Evolutionary conservation across 1,140 invertebrate species (phyloP), one percentile per base, ranked within the genome.

Genomic region (Drosophila pallidifrons): DNA sequence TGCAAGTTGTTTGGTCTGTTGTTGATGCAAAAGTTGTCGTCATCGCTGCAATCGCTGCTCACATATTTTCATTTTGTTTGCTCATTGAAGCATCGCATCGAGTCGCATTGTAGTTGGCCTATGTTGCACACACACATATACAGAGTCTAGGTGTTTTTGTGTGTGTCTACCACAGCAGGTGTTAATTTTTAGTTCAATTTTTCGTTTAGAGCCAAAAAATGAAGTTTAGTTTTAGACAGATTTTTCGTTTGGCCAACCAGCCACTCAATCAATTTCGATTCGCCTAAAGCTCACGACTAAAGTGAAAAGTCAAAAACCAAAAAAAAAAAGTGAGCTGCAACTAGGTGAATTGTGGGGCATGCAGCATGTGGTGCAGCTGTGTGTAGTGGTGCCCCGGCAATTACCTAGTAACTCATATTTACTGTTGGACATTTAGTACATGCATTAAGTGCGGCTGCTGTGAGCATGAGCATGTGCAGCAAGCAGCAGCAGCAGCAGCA

Each of bases 381-480:
- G 30, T 75, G 72, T 79, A 57, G 73, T 77, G 81, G 80, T 71
- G 68, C 75, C 65, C 28, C 79, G 76, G 81, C 83, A 88, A 88
- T 88, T 88, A 88, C 83, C 85, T 88, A 88, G 74, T 88, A 88
- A 88, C 85, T 88, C 85, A 88, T 88, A 88, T 88, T 88, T 88
- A 88, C 83, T 54, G 85, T 81, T 74, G 71, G 85, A 88, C 85
- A 88, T 89, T 89, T 85, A 88, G 85, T 88, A 89, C 85, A 89
- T 78, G 85, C 85, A 88, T 89, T 89, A 88, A 88, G 74, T 83
- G 70, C 76, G 45, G 69, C 77, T 72, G 75, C 71, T 75, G 71
- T 77, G n/a, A n/a, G 69, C 75, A 72, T 77, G 55, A 55, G 61
- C 75, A 64, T 46, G 61, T 65, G 25, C 38, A 10, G 30, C 30